Percentiles rank a stretch among this genome's conserved stretches.
Conservation (phyloP, 1,140 invertebrate genomes). For the Berghia stephanieae region DNA sequence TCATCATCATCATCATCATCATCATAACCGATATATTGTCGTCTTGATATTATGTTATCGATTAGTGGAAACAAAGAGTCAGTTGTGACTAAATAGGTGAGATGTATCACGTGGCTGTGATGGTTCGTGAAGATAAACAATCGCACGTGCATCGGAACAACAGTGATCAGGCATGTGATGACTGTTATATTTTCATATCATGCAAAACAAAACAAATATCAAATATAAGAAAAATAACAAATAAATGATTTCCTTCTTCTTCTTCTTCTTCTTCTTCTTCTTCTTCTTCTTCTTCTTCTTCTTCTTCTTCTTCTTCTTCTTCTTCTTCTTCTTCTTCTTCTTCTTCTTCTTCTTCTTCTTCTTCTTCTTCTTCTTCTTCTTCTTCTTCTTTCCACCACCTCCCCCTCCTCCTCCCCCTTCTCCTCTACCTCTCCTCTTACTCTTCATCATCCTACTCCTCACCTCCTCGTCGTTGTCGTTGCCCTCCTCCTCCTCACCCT, state of each 20-base stretch:
- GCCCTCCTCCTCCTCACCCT: no score
- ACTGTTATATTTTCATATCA: slow-evolving; percentile 12
- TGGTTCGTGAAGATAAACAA: no score
- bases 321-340: neutral
- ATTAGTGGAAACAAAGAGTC: no score
- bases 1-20: neutral
- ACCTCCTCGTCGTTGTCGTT: no score
- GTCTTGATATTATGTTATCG: neutral
- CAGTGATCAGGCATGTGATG: no score
- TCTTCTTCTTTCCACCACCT: no score
- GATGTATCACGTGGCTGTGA: no score
- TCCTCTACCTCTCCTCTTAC: neutral
- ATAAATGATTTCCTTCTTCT: neutral
- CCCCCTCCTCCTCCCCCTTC: no score
- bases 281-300: neutral
- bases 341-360: neutral
- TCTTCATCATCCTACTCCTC: neutral
- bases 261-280: neutral
- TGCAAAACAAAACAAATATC: neutral
- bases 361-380: neutral
- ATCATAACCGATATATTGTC: no score
- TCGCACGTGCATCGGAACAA: neutral
- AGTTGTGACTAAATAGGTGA: no score
- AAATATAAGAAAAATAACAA: neutral
- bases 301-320: neutral